These are phyloP conservation scores for Drosophila nigricruria DNA, from an alignment of 2,888 invertebrate species.

Conservation along the genomic window DNA sequence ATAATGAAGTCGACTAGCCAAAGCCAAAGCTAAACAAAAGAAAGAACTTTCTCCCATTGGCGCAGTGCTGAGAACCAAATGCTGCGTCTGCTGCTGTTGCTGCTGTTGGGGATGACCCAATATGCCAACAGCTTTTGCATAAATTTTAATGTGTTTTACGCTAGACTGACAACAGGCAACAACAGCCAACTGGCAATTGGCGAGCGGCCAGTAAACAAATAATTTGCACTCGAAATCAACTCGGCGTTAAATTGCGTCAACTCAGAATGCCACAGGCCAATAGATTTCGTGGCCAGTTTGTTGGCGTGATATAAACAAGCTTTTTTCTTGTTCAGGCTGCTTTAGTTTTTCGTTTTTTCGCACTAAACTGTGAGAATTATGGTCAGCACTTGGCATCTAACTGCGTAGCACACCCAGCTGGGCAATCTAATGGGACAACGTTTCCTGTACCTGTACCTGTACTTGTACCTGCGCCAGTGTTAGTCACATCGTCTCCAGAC, in stretches of 20 bases:
- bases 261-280: slow-evolving; percentile 35
- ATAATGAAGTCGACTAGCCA: slow-evolving; percentile 73
- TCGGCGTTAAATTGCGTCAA: slow-evolving; percentile 75
- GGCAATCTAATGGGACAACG: slow-evolving; percentile 26
- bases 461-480: slow-evolving; percentile 1
- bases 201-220: slow-evolving; percentile 47
- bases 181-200: slow-evolving; percentile 14
- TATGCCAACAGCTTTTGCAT: slow-evolving; percentile 75
- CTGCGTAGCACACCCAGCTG: slow-evolving; percentile 27
- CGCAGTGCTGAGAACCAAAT: slow-evolving; percentile 36
- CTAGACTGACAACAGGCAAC: slow-evolving; percentile 39
- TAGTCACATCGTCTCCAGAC: slow-evolving; percentile 46
- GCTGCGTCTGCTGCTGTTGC: neutral
- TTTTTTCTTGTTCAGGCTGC: slow-evolving; percentile 26
- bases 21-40: slow-evolving; percentile 58
- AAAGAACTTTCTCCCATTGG: slow-evolving; percentile 74
- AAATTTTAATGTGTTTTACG: slow-evolving; percentile 77
- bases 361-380: slow-evolving; percentile 30
- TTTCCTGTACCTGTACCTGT: slow-evolving; percentile 18
- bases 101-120: slow-evolving; percentile 66
- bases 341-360: neutral
- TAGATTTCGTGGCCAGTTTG: slow-evolving; percentile 41
- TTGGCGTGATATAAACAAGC: slow-evolving; percentile 51
- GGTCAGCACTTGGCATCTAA: slow-evolving; percentile 32
- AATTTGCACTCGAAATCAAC: slow-evolving; percentile 69